These are phyloP conservation scores for Lydus trimaculatus DNA, from an alignment of 2,888 invertebrate genomes.

Conservation along the genomic window DNA sequence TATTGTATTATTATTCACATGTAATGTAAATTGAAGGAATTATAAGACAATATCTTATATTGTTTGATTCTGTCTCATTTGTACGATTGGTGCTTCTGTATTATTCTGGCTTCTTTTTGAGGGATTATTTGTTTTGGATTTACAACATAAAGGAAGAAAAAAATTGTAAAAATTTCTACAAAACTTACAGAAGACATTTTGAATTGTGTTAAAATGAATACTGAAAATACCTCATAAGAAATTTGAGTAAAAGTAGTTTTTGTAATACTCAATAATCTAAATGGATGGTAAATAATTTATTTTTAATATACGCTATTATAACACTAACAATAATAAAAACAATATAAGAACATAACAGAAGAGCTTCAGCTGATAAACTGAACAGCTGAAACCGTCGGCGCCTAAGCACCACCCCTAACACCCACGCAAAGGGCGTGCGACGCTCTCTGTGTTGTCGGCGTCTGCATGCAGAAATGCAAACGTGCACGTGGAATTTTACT, in stretches of 20 bases:
- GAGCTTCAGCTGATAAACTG: constrained; percentile 30
- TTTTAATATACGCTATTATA: constrained; percentile 12
- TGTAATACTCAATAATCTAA: constrained; percentile 19
- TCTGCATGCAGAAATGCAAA: constrained; percentile 35
- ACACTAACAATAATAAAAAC: constrained; percentile 18
- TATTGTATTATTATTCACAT: neutral
- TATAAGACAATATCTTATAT: neutral
- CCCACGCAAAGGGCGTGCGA: constrained; percentile 46
- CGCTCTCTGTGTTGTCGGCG: constrained; percentile 33
- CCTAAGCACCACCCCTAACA: constrained; percentile 38
- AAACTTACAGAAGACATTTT: neutral
- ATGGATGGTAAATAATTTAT: constrained; percentile 17
- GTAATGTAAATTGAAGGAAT: neutral
- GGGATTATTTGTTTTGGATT: neutral
- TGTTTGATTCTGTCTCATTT: neutral
- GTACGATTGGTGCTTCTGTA: neutral
- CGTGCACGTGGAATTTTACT: constrained; percentile 36
- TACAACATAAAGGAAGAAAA: neutral
- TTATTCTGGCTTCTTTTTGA: neutral
- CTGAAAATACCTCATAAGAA: neutral
- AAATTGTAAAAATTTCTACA: neutral
- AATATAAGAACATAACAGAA: constrained; percentile 31
- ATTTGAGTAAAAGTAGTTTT: constrained; percentile 14
- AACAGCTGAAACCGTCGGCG: constrained; percentile 32
- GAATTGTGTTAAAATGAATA: neutral